Evolutionary conservation across 2,797 vertebrate genomes (phyloP), one percentile per base, ranked within the genome.

Genomic region (Spea hammondii): DNA sequence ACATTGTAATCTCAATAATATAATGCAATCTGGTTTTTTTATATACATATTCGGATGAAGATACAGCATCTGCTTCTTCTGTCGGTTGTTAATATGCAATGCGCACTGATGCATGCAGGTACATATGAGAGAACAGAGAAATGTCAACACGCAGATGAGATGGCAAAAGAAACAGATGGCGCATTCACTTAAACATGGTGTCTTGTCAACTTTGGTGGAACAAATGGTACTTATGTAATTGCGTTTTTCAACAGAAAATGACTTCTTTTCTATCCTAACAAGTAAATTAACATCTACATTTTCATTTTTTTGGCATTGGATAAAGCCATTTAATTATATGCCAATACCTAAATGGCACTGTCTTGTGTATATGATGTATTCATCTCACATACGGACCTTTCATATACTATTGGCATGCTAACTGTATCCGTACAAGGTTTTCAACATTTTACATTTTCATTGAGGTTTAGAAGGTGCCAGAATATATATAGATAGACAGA

Each of bases 171-270:
- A 87, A 79, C 82, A 85, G 84, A 79, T 65, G 78, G 65, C 62
- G 76, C 8, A 10, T 83, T 85, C 72, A 60, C 74, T 83, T 85
- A 83, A 84, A 83, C 62, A 49, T 5, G 75, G 77, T 84, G 74
- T 77, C 78, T 84, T 76, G 71, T 86, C 84, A 82, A 66, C 81
- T 78, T 75, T 67, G 66, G 57, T 74, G 77, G 79, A 87, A 83
- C 77, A 86, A 87, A 84, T 83, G 82, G 47, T 80, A 78, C 78
- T 72, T 60, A 78, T 83, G 72, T 53, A 79, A 67, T 85, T 83
- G 70, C 70, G 59, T 64, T 77, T 73, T 74, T 72, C 72, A 65
- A 75, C 50, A 80, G 75, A 72, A 82, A 77, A 77, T 77, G 65
- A 17, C 51, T 62, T 66, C 45, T 68, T 67, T 73, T 50, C 72